Conservation (phyloP, 2,888 invertebrate species). For the Nezara viridula region DNA sequence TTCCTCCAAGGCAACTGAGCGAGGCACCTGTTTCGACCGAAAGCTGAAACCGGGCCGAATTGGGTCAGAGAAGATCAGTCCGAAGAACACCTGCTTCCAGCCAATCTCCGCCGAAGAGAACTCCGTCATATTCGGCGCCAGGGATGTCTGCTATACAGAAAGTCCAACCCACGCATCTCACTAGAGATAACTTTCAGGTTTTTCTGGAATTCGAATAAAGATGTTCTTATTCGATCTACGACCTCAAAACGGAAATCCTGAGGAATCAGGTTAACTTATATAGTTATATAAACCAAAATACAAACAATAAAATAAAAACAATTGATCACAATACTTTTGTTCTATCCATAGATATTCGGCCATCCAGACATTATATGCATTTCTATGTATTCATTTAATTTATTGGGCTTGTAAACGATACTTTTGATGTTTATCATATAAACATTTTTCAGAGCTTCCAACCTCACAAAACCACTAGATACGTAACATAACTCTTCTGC, state of each 20-base stretch:
- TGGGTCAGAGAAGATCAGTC: slow-evolving; percentile 26
- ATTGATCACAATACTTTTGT: too few relatives aligned
- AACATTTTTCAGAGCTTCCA: too few relatives aligned
- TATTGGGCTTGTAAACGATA: too few relatives aligned
- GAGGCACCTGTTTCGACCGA: slow-evolving; percentile 33
- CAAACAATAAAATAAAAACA: too few relatives aligned
- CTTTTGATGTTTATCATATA: too few relatives aligned
- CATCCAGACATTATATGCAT: too few relatives aligned
- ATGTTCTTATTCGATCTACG: neutral
- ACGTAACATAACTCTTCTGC: too few relatives aligned
- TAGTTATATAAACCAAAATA: too few relatives aligned
- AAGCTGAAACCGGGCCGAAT: slow-evolving; percentile 44
- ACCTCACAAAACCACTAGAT: too few relatives aligned
- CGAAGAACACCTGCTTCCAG: slow-evolving; percentile 10
- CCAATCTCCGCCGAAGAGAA: neutral
- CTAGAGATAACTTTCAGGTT: neutral
- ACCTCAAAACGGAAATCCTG: neutral
- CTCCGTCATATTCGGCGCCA: slow-evolving; percentile 12
- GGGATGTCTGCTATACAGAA: neutral
- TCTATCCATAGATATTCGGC: too few relatives aligned
- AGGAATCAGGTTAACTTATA: neutral
- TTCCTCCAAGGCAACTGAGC: neutral
- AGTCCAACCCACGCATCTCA: neutral
- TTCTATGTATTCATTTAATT: too few relatives aligned
- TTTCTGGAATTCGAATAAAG: neutral